These are phyloP conservation scores for Furnarius figulus DNA, from an alignment of 2,113 vertebrate species.

Conservation along the genomic window DNA sequence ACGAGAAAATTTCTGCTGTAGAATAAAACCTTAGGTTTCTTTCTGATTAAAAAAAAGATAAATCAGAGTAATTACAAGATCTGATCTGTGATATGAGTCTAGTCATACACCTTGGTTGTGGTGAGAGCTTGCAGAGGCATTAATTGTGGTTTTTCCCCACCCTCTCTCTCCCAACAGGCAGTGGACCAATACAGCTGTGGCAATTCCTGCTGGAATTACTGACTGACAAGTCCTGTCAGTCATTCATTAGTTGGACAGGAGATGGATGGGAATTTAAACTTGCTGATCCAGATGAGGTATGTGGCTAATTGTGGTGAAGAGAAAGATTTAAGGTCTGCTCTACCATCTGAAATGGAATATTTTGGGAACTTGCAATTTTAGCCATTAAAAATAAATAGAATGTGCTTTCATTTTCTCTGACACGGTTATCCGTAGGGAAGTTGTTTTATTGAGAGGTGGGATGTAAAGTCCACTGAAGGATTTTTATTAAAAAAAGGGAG, in stretches of 20 bases:
- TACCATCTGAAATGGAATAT: background rate
- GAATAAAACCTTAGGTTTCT: background rate
- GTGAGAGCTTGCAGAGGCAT: background rate
- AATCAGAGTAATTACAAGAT: background rate
- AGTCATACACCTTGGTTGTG: background rate
- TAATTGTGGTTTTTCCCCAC: background rate
- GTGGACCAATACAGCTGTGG: conserved; percentile 91
- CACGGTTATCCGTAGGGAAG: background rate
- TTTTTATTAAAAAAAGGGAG: background rate
- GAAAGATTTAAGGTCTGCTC: background rate
- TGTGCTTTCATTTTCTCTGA: background rate
- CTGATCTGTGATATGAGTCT: background rate
- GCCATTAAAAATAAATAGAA: background rate
- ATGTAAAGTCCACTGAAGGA: background rate
- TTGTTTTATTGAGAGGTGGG: background rate
- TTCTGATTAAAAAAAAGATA: background rate
- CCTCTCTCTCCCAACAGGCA: conserved; percentile 72
- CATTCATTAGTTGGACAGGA: conserved; percentile 90
- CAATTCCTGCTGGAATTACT: conserved; percentile 89
- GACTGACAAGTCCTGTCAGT: conserved; percentile 86
- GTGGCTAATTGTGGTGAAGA: background rate
- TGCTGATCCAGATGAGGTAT: conserved; percentile 88
- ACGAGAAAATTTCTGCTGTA: background rate
- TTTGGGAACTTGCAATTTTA: background rate
- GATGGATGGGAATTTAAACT: conserved; percentile 94